Evolutionary conservation across 2,888 invertebrate genomes (phyloP), one percentile per base, ranked within the genome.

Genomic region (Pachydiplax longipennis): DNA sequence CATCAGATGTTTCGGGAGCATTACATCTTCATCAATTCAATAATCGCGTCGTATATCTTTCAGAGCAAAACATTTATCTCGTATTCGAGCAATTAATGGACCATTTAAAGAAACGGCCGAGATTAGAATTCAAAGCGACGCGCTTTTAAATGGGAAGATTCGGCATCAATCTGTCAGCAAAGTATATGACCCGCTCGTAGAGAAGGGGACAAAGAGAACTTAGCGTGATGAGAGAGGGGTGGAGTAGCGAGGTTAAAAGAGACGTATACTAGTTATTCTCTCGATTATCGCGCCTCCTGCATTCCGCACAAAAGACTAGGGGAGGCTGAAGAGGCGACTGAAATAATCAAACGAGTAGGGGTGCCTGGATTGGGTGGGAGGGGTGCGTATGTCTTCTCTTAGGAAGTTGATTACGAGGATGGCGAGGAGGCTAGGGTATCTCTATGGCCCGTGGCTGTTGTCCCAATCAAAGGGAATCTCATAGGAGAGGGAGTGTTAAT

Each of bases 241-340:
- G 53, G 25, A 5, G 53, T 15, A 22, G 87, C 0, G 87, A 37
- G 5, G 73, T 73, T 73, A 73, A 73, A 13, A 15, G 87, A 35
- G 37, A 35, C 37, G 87, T 61, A 87, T 37, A 87, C 58, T 61
- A 65, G 87, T 87, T 87, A 87, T 87, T 87, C 61, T 58, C 15
- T 61, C 87, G 87, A 87, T 87, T 87, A 87, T 87, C 87, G 58
- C 87, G 87, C 61, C 87, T 48, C n/a, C 58, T 87, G 87, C 87
- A 87, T 61, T 82, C 87, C n/a, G n/a, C 25, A 31, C 53, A 53
- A 18, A 31, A 18, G 12, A 58, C 10, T 18, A 83, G 87, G 53
- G 58, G 65, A 37, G 58, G 25, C 53, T 18, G 53, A 83, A 83
- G 87, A 87, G 87, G 37, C 48, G 87, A 37, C 61, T 87, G 87